Evolutionary conservation across 2,888 invertebrate genomes (phyloP).

Genomic region (Gonocerus acuteangulatus): DNA sequence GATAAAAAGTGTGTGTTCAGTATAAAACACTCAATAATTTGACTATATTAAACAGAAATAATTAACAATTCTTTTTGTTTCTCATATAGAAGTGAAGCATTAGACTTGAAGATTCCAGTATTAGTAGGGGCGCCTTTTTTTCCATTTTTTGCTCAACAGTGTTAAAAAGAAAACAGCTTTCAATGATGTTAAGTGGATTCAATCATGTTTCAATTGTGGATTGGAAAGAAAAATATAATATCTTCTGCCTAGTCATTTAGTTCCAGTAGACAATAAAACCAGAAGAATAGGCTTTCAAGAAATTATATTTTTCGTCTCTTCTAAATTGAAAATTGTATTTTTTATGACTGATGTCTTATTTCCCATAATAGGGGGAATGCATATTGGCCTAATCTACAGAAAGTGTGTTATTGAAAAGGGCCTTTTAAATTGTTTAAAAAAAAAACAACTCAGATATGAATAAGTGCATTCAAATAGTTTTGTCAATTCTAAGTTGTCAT

Average conservation of each 20-base stretch:
- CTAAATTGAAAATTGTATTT: not conserved
- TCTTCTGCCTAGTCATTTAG: not conserved
- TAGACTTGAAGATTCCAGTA: not conserved
- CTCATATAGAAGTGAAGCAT: too few relatives aligned
- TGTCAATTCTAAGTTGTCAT: too few relatives aligned
- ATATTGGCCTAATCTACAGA: too few relatives aligned
- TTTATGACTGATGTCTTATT: not conserved
- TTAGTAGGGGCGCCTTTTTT: constrained; percentile 4
- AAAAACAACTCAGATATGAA: too few relatives aligned
- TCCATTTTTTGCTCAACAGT: constrained; percentile 16
- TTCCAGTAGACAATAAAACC: constrained; percentile 17
- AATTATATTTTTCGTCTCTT: not conserved
- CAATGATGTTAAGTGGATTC: not conserved
- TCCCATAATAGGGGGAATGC: too few relatives aligned
- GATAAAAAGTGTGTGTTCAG: too few relatives aligned
- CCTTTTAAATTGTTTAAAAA: too few relatives aligned
- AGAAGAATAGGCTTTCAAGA: not conserved
- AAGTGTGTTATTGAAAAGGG: too few relatives aligned
- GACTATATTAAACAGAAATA: too few relatives aligned
- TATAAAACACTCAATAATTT: too few relatives aligned
- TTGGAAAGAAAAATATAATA: not conserved
- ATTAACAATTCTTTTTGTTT: too few relatives aligned
- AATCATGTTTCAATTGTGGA: not conserved
- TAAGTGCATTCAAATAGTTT: too few relatives aligned
- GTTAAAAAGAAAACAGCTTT: not conserved